Conservation (phyloP, 2,113 vertebrate species). For the Pterophyllum scalare region DNA sequence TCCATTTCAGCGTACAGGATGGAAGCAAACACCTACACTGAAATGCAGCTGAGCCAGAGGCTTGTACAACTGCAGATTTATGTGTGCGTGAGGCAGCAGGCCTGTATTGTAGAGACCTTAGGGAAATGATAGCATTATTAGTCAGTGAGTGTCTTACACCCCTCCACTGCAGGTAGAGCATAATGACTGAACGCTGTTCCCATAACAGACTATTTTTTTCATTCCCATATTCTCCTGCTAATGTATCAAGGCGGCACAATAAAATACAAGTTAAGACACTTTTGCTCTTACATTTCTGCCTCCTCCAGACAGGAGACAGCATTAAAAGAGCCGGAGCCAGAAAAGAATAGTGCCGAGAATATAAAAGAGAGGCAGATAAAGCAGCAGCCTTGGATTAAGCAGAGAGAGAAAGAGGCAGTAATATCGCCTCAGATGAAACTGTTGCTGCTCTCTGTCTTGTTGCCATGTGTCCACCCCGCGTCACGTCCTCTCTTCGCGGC, state of each 20-base stretch:
- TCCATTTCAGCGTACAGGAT: not conserved
- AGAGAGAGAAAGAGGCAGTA: not conserved
- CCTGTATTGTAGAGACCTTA: not conserved
- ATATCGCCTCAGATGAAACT: not conserved
- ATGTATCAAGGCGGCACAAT: not conserved
- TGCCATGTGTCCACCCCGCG: not conserved
- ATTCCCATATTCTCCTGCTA: not conserved
- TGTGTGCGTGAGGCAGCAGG: not conserved
- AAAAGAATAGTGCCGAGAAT: not conserved
- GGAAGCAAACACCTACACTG: not conserved
- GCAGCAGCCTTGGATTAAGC: not conserved
- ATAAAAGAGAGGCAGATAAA: not conserved
- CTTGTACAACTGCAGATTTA: not conserved
- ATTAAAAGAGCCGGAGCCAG: not conserved
- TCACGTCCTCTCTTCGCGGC: slow-evolving; percentile 23
- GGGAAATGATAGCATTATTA: not conserved
- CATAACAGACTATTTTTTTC: not conserved
- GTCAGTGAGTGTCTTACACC: not conserved
- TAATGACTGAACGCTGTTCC: not conserved
- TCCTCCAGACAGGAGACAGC: not conserved
- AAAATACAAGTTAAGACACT: not conserved
- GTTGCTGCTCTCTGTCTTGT: not conserved
- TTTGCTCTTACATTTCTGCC: not conserved
- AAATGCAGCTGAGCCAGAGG: not conserved
- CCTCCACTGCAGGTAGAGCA: slow-evolving; percentile 39